phyloP scores from a whole-genome alignment of 1,140 invertebrate species.

The Heterodera schachtii region DNA sequence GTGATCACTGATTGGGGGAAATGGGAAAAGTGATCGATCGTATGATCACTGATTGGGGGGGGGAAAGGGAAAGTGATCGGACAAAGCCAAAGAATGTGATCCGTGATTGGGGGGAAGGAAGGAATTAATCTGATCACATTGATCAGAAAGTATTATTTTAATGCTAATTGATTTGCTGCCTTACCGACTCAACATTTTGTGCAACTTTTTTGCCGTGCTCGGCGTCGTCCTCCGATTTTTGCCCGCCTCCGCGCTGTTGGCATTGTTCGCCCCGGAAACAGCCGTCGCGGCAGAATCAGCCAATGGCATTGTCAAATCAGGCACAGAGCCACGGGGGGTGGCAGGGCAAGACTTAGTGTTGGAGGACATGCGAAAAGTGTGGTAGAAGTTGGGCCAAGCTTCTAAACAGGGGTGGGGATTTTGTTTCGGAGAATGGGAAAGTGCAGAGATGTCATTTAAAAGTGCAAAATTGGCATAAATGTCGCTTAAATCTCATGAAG shows the following conservation, averaged over 20 bases:
- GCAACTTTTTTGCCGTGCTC: constrained; percentile 24
- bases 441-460: neutral
- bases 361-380: constrained; percentile 19
- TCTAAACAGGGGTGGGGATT: constrained; percentile 40
- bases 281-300: neutral
- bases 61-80: too few relatives aligned
- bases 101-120: too few relatives aligned
- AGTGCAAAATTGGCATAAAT: too few relatives aligned
- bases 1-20: neutral
- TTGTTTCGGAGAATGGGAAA: neutral
- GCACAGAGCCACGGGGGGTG: constrained; percentile 62
- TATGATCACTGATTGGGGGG: too few relatives aligned
- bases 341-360: constrained; percentile 61
- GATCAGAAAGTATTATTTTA: neutral
- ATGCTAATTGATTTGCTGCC: constrained; percentile 1
- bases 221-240: constrained; percentile 6
- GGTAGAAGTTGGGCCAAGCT: constrained; percentile 53
- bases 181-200: constrained; percentile 24
- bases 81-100: too few relatives aligned
- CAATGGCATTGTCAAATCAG: constrained; percentile 46
- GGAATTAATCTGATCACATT: too few relatives aligned
- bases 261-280: neutral
- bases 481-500: too few relatives aligned
- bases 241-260: neutral
- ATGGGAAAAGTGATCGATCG: too few relatives aligned